These are phyloP conservation scores for Natrix natrix DNA, from an alignment of 2,797 vertebrate species.

Conservation along the genomic window DNA sequence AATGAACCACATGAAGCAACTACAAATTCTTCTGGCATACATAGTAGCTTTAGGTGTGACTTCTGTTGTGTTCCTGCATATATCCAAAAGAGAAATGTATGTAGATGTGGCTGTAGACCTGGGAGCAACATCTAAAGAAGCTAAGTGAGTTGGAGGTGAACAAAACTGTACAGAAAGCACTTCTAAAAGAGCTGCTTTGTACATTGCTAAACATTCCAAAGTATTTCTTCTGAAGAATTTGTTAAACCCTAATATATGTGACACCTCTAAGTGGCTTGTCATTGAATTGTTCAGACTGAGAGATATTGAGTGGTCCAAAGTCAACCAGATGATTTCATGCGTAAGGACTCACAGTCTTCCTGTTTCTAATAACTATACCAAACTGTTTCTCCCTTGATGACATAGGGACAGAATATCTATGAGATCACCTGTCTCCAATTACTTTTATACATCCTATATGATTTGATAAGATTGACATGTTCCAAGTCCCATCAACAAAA, in stretches of 20 bases:
- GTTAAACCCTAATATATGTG: not conserved
- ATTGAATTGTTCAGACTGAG: not conserved
- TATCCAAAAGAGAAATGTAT: not conserved
- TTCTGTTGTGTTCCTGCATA: not conserved
- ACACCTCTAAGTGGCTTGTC: not conserved
- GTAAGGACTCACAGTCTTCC: not conserved
- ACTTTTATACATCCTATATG: not conserved
- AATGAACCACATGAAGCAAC: not conserved
- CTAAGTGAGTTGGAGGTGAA: not conserved
- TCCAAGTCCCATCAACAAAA: not conserved
- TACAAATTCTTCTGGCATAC: not conserved
- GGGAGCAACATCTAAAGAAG: not conserved
- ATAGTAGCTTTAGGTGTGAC: not conserved
- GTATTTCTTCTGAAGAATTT: not conserved
- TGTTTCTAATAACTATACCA: not conserved
- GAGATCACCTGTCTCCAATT: not conserved
- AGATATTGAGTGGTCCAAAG: not conserved
- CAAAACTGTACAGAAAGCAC: not conserved
- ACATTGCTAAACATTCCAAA: not conserved
- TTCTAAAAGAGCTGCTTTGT: not conserved
- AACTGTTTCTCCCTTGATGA: not conserved
- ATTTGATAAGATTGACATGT: not conserved
- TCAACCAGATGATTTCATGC: not conserved
- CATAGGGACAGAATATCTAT: not conserved
- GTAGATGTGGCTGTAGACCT: not conserved